Evolutionary conservation across 1,140 invertebrate species (phyloP).

Genomic region (Bombyx mori): DNA sequence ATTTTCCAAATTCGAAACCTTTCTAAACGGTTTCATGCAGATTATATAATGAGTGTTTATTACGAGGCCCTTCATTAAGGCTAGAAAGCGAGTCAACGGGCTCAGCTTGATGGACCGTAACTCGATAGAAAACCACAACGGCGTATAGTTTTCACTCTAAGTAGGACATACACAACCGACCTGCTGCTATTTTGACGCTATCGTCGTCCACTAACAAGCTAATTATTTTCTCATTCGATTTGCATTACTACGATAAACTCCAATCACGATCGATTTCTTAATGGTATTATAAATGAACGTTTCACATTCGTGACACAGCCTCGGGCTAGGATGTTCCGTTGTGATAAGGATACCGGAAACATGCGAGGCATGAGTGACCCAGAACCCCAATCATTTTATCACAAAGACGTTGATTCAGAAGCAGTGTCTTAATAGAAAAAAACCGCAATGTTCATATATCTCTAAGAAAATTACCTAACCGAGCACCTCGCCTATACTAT

Average conservation of each 20-base stretch:
- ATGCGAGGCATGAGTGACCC: too few species aligned
- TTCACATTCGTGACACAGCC: not conserved
- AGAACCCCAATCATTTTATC: too few species aligned
- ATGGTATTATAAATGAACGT: not conserved
- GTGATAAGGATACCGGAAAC: too few species aligned
- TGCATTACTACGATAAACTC: not conserved
- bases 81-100: constrained; percentile 45
- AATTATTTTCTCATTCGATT: not conserved
- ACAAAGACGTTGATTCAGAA: too few species aligned
- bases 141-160: constrained; percentile 56
- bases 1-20: too few species aligned
- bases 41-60: not conserved
- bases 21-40: too few species aligned
- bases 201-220: constrained; percentile 14
- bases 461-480: too few species aligned
- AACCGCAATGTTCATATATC: too few species aligned
- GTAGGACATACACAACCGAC: constrained; percentile 43
- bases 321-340: too few species aligned
- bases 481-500: too few species aligned
- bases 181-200: constrained; percentile 36
- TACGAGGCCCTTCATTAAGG: constrained; percentile 15
- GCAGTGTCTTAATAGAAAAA: too few species aligned
- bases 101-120: constrained; percentile 49
- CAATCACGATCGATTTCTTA: not conserved
- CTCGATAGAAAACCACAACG: constrained; percentile 54